Evolutionary conservation across 2,888 invertebrate species (phyloP).

Genomic region (Abrostola tripartita): DNA sequence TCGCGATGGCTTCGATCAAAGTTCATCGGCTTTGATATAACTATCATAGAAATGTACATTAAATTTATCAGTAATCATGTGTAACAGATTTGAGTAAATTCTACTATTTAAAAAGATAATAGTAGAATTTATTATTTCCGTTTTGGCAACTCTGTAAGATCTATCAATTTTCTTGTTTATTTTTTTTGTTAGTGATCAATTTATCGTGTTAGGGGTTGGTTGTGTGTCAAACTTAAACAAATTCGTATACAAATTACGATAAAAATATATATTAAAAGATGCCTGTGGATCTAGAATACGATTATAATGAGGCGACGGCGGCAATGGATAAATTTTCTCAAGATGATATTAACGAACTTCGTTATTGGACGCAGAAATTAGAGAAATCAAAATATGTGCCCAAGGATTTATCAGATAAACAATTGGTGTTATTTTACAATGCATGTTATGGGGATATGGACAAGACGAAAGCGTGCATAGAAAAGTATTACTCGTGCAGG

Average conservation of each 20-base stretch:
- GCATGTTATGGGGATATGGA: conserved; percentile 90
- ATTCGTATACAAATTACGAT: conserved; percentile 69
- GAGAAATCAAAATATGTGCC: conserved; percentile 85
- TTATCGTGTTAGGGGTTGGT: conserved; percentile 52
- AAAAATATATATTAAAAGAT: conserved; percentile 65
- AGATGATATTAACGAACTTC: conserved; percentile 80
- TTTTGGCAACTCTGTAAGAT: conserved; percentile 30
- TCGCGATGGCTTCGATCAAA: too few species aligned
- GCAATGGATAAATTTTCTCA: conserved; percentile 85
- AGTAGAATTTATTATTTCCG: conserved; percentile 35
- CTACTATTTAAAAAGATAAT: conserved; percentile 18
- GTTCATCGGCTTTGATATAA: too few species aligned
- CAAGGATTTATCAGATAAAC: conserved; percentile 87
- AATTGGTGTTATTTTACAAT: conserved; percentile 90
- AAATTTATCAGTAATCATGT: too few species aligned
- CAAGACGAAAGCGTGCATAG: conserved; percentile 89
- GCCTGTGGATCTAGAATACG: conserved; percentile 80
- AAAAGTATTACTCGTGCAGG: conserved; percentile 88
- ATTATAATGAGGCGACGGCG: conserved; percentile 78
- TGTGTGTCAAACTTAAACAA: conserved; percentile 60
- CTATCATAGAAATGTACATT: too few species aligned
- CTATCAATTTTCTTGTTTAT: conserved; percentile 28
- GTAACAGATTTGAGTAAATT: neutral
- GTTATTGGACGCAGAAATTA: conserved; percentile 82
- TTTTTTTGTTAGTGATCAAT: conserved; percentile 76